Evolutionary conservation across 2,888 invertebrate species (phyloP), one percentile per base, ranked within the genome.

Genomic region (Serrognathus titanus): DNA sequence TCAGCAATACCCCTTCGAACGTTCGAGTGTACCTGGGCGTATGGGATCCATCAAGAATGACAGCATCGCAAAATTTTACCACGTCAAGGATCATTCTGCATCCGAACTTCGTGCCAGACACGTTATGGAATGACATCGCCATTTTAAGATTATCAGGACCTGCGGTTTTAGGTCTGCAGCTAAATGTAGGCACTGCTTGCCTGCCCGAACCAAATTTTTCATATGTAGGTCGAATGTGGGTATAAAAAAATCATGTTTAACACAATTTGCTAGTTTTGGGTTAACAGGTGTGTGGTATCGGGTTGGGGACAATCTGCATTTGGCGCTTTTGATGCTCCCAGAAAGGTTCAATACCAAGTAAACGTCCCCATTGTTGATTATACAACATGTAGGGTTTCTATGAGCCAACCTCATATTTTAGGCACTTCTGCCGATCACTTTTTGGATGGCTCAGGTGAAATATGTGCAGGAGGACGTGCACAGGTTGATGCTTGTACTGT

Each of bases 271-370:
- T 40, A 13, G 13, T 8, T 13, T 40, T 5, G 11, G 6, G 11
- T 3, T 13, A 48, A 31, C 16, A 48, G 20, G 9, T 87, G 87
- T 68, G 82, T 81, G 78, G 88, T 90, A 0, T 80, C 89, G n/a
- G 95, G 95, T 9, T 95, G 94, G 93, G 95, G 95, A 10, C 90
- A 92, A 72, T 81, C 90, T 63, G 85, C 87, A 63, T 95, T 90
- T 60, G 69, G 49, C 8, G 80, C 55, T 2, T 60, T 59, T 39
- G 72, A 74, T 53, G 72, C 74, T 1, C 75, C 75, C 6, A 82
- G 74, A 73, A 82, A 80, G 0, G 86, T 88, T 37, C 76, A 89
- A 70, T 89, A 88, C 69, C 85, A 91, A 74, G 90, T 92, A 0
- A 88, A 88, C 58, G 86, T 93, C 0, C 85, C 86, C 0, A 81